Evolutionary conservation across 2,797 vertebrate genomes (phyloP).

Genomic region (Cuculus canorus): DNA sequence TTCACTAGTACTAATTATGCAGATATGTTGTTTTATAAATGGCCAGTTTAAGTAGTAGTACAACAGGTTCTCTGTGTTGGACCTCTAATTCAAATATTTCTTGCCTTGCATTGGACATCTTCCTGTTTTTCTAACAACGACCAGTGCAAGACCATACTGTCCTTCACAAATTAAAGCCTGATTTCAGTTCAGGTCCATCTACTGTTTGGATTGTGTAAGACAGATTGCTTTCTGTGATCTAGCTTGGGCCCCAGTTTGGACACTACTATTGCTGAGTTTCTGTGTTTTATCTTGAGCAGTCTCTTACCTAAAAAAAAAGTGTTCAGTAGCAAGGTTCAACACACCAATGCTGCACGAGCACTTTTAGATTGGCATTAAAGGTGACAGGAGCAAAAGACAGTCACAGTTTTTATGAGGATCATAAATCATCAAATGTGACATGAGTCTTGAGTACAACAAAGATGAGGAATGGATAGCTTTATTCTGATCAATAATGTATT

Average conservation of each 20-base stretch:
- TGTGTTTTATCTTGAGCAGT: not conserved
- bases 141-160: not conserved
- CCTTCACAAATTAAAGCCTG: not conserved
- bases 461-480: not conserved
- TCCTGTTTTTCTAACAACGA: not conserved
- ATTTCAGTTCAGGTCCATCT: not conserved
- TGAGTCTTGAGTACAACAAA: not conserved
- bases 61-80: not conserved
- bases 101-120: not conserved
- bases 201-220: not conserved
- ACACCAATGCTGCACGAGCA: accelerated
- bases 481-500: not conserved
- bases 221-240: not conserved
- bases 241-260: not conserved
- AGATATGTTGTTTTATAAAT: not conserved
- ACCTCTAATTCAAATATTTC: not conserved
- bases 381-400: not conserved
- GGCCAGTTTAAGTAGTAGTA: not conserved
- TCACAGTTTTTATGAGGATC: not conserved
- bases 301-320: not conserved
- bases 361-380: not conserved
- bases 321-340: not conserved
- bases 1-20: not conserved
- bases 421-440: not conserved
- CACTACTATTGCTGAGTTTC: not conserved